Evolutionary conservation across 2,113 vertebrate species (phyloP).

Genomic region (Dendrocopos noguchii): DNA sequence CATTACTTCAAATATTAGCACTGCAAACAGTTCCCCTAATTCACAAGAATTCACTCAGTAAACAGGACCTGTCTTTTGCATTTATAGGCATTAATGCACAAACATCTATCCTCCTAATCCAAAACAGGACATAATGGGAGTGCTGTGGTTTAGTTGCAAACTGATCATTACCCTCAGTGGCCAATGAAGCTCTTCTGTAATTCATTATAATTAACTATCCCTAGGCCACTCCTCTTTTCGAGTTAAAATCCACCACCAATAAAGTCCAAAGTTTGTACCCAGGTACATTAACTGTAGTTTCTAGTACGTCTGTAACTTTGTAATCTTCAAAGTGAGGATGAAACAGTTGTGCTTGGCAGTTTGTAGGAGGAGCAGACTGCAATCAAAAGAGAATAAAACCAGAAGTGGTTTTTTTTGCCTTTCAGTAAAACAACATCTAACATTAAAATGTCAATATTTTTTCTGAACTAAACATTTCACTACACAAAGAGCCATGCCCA

Average conservation of each 20-base stretch:
- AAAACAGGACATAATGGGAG: constrained; percentile 27
- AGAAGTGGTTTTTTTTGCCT: not conserved
- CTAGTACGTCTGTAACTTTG: too few relatives aligned
- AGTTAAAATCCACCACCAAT: not conserved
- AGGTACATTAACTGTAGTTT: too few relatives aligned
- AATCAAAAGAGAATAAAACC: not conserved
- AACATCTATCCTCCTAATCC: constrained; percentile 2
- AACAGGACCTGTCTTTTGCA: constrained; percentile 3
- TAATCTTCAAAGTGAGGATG: not conserved
- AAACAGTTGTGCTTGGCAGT: not conserved
- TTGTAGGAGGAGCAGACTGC: not conserved
- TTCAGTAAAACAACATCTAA: not conserved
- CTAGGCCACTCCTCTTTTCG: not conserved
- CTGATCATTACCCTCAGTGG: not conserved
- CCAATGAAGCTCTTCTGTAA: not conserved
- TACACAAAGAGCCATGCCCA: not conserved
- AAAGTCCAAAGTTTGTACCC: not conserved
- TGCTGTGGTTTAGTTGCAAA: not conserved
- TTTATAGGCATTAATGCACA: not conserved
- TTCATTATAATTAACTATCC: not conserved
- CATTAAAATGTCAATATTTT: not conserved
- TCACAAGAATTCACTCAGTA: constrained; percentile 22
- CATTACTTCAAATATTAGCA: constrained; percentile 25
- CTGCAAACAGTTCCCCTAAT: constrained; percentile 1
- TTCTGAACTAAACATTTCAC: not conserved